A percentile compares a stretch with the other conserved stretches of the same genome.
Conservation (phyloP, 2,888 invertebrate species). For the Agonopterix subpropinquella region DNA sequence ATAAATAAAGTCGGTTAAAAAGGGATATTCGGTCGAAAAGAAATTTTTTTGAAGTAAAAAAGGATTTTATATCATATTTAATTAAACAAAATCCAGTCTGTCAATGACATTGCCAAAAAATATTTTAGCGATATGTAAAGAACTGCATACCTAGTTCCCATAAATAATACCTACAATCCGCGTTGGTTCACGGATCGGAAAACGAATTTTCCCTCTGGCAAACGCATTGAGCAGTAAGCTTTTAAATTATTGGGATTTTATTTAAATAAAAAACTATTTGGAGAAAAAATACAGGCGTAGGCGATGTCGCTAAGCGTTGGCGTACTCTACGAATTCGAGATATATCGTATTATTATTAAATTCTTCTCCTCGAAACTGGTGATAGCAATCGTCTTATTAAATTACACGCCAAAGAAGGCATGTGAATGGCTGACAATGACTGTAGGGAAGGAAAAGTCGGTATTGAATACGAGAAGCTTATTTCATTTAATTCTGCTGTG, state of each 20-base stretch:
- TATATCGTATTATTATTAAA: constrained; percentile 63
- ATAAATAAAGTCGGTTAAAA: constrained; percentile 34
- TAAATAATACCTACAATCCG: constrained; percentile 7
- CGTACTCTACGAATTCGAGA: constrained; percentile 31
- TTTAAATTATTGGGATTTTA: constrained; percentile 54
- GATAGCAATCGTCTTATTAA: constrained; percentile 68
- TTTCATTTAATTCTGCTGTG: constrained; percentile 48
- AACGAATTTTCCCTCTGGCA: constrained; percentile 38
- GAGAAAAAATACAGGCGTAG: constrained; percentile 8
- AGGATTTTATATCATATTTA: background rate
- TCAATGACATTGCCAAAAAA: background rate
- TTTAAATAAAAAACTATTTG: constrained; percentile 53
- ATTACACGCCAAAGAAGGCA: constrained; percentile 64
- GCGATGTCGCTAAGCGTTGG: constrained; percentile 28
- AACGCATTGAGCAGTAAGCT: constrained; percentile 34
- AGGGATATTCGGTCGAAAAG: constrained; percentile 27
- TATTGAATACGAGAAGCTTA: constrained; percentile 56
- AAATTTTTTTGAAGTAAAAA: constrained; percentile 1
- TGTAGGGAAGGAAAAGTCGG: constrained; percentile 43
- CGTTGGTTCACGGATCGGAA: constrained; percentile 23
- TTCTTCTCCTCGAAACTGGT: constrained; percentile 57
- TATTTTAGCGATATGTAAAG: background rate
- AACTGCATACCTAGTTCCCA: background rate
- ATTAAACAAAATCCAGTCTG: background rate
- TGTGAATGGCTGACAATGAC: constrained; percentile 63